A percentile compares a stretch with the other conserved stretches of the same genome.
phyloP scores from a whole-genome alignment of 2,113 vertebrate genomes.

The Rhinoderma darwinii region DNA sequence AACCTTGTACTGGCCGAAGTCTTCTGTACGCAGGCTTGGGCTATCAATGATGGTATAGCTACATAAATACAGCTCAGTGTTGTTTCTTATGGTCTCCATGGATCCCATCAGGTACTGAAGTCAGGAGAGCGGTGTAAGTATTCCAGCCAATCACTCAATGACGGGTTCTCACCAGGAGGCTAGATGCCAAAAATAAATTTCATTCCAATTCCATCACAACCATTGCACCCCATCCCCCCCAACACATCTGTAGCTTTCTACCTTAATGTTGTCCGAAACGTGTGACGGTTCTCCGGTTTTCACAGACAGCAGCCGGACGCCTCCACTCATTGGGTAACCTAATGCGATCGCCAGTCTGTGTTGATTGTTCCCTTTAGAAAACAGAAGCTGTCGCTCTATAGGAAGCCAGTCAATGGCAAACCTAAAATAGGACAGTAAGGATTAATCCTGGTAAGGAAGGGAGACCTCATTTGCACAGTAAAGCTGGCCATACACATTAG shows the following conservation, averaged over 20 bases:
- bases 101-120: background rate
- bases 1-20: background rate
- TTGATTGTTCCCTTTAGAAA: background rate
- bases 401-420: slow-evolving; percentile 43
- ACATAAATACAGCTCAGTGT: background rate
- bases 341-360: background rate
- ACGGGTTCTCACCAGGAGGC: slow-evolving; percentile 17
- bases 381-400: background rate
- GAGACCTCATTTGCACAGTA: too few relatives aligned
- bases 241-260: background rate
- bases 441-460: background rate
- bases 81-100: too few relatives aligned
- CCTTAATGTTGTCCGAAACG: background rate
- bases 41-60: background rate
- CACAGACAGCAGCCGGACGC: background rate
- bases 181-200: background rate
- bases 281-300: background rate
- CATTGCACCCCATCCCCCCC: background rate
- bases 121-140: background rate
- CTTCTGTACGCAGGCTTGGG: background rate
- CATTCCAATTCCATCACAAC: background rate
- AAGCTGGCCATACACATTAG: too few relatives aligned
- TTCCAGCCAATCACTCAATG: slow-evolving; percentile 26
- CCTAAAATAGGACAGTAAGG: background rate
- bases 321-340: background rate